Conservation (phyloP, 23 tunicate genomes). For the Aplidium turbinatum region DNA sequence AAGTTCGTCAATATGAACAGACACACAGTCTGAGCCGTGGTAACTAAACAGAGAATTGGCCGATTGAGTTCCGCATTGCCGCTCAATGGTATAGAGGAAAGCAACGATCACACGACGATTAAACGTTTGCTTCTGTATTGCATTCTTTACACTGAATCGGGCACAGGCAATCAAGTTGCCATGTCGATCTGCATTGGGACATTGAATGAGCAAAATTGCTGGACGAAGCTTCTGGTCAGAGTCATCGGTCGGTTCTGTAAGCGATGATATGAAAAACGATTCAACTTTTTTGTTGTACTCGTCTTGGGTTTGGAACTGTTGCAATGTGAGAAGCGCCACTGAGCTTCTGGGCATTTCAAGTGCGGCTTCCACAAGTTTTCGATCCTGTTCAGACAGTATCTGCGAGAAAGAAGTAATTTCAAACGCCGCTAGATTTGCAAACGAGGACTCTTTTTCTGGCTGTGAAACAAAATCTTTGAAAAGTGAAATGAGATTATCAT, state of each 20-base stretch:
- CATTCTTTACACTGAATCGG: conserved; percentile 51
- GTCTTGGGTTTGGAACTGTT: conserved; percentile 63
- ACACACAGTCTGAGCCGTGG: conserved; percentile 35
- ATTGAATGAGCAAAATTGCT: conserved; percentile 55
- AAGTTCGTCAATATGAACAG: conserved; percentile 64
- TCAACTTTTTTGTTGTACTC: conserved; percentile 45
- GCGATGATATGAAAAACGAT: conserved; percentile 28
- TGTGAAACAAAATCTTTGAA: background rate
- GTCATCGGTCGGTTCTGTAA: background rate
- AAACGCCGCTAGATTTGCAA: background rate
- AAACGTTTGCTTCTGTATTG: conserved; percentile 1
- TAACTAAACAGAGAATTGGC: conserved; percentile 10
- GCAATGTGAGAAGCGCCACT: conserved; percentile 55
- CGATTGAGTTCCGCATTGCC: conserved; percentile 1
- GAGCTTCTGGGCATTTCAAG: conserved; percentile 18
- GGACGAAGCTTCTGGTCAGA: background rate
- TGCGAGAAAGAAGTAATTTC: conserved; percentile 68
- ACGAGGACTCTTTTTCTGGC: background rate
- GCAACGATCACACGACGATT: conserved; percentile 31
- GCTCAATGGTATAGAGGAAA: conserved; percentile 60
- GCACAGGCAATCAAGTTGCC: conserved; percentile 72
- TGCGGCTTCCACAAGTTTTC: conserved; percentile 25
- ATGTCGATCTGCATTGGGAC: conserved; percentile 63
- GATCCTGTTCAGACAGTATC: conserved; percentile 48
- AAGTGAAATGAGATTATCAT: conserved; percentile 49